These are phyloP conservation scores for Cybosia mesomella DNA, from an alignment of 2,888 invertebrate species.

Conservation along the genomic window DNA sequence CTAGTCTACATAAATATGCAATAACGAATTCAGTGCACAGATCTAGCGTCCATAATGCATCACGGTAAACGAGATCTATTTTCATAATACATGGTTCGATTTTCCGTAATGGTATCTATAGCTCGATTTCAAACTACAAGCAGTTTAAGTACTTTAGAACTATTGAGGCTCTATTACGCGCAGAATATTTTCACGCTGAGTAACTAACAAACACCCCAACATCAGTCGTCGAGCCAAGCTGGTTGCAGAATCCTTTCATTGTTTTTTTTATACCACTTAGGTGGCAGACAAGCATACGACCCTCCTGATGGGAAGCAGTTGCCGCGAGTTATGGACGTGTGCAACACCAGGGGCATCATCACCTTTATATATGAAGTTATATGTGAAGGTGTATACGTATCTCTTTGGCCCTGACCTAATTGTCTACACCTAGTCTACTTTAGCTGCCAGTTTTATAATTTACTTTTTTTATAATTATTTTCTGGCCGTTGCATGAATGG, in stretches of 20 bases:
- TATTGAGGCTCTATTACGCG: not conserved
- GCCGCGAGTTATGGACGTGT: no score
- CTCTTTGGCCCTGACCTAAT: no score
- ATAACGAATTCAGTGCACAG: conserved; percentile 2
- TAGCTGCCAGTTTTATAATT: no score
- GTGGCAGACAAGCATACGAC: no score
- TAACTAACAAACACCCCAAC: not conserved
- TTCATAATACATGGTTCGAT: conserved; percentile 1
- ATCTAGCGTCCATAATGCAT: not conserved
- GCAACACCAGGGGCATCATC: no score
- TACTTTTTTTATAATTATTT: no score
- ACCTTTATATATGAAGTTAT: no score
- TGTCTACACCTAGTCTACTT: no score
- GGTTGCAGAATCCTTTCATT: not conserved
- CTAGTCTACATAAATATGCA: conserved; percentile 4
- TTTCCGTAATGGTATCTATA: not conserved
- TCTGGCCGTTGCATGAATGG: no score
- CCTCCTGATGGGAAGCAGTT: no score
- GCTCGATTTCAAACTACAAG: not conserved
- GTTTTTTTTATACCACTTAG: not conserved
- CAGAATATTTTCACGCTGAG: not conserved
- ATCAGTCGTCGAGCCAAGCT: not conserved
- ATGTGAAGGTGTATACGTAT: no score
- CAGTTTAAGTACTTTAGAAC: not conserved
- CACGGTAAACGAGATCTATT: conserved; percentile 1